Percentiles rank a stretch among this genome's conserved stretches.
Conservation (phyloP, 92 coral and sea anemone genomes). For the Parazoanthus atlanticus region DNA sequence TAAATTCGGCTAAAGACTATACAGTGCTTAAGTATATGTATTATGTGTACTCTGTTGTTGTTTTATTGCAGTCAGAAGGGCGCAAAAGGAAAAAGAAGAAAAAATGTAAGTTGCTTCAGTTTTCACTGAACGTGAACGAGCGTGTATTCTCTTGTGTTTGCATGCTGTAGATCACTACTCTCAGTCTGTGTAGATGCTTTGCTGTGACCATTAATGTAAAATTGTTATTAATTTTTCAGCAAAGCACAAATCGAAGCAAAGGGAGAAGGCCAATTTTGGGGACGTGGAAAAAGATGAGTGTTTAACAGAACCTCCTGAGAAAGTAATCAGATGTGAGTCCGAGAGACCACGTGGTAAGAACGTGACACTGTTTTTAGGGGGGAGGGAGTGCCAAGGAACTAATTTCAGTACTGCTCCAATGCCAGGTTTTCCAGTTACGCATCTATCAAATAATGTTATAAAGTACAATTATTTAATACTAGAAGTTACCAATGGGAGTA, state of each 20-base stretch:
- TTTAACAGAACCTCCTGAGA: not conserved
- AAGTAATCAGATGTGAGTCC: not conserved
- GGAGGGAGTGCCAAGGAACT: not conserved
- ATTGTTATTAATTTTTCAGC: not conserved
- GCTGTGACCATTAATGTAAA: not conserved
- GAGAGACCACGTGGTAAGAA: not conserved
- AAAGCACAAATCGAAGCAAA: not conserved
- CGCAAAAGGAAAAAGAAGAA: slow-evolving; percentile 14
- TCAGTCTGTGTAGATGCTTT: not conserved
- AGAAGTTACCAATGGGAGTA: no score
- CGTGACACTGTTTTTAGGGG: not conserved
- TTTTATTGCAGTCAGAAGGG: not conserved
- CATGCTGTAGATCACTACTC: not conserved
- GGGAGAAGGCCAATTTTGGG: not conserved
- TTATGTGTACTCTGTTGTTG: not conserved
- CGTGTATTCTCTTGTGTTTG: not conserved
- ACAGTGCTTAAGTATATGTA: not conserved
- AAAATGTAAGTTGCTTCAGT: not conserved
- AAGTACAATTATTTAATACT: no score
- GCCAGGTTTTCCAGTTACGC: no score
- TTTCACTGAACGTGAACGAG: not conserved
- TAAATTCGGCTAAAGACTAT: no score
- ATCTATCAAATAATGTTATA: no score
- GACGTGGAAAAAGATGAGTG: not conserved
- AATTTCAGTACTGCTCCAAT: not conserved